phyloP scores from a whole-genome alignment of 2,113 vertebrate genomes.

The Corythornis madagascariensis region DNA sequence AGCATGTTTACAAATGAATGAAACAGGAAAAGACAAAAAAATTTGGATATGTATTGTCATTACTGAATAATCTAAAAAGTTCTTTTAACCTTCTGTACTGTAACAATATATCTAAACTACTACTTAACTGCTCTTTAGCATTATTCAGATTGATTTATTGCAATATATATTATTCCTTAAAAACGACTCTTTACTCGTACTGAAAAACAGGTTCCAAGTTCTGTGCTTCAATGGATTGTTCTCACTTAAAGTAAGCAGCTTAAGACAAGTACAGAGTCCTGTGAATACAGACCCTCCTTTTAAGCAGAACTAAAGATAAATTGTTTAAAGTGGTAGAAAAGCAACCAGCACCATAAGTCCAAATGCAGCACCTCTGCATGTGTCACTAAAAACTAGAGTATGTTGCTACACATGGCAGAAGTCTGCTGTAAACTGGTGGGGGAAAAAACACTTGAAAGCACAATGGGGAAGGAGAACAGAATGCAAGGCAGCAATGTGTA shows the following conservation, averaged over 20 bases:
- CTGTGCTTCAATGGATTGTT: not conserved
- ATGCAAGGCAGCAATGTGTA: not conserved
- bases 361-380: not conserved
- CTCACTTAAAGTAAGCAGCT: not conserved
- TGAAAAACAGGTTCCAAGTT: not conserved
- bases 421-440: not conserved
- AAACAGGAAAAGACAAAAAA: constrained; percentile 25
- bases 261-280: not conserved
- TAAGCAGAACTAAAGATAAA: not conserved
- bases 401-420: not conserved
- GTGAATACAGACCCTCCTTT: not conserved
- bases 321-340: not conserved
- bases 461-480: not conserved
- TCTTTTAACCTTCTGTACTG: not conserved
- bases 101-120: not conserved
- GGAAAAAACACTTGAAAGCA: not conserved
- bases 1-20: not conserved
- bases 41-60: not conserved
- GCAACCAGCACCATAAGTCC: not conserved
- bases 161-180: not conserved
- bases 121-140: not conserved
- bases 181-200: not conserved
- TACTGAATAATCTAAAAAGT: not conserved
- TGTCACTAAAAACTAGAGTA: not conserved
- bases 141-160: not conserved